Evolutionary conservation across 2,888 invertebrate genomes (phyloP), one percentile per base, ranked within the genome.

Genomic region (Drosophila silvestris): DNA sequence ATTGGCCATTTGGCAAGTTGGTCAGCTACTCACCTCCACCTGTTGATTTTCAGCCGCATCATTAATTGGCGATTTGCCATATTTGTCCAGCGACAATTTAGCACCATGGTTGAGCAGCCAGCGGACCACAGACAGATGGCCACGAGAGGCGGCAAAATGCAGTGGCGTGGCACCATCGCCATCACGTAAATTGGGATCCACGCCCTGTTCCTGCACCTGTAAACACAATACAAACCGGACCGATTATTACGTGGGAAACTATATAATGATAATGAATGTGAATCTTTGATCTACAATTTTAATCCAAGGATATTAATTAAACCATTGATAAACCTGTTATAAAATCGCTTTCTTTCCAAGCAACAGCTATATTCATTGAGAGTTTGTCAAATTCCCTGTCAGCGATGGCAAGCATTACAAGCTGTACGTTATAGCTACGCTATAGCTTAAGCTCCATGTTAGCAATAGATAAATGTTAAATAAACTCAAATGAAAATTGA

Each of bases 21-120:
- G 14, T 22, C 12, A 14, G 35, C 35, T 70, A 83, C 88, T 78
- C 93, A 97, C 97, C 95, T 98, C 97, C 81, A 97, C 95, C 91
- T 98, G 97, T 92, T 97, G 97, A 91, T 97, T 97, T 92, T 98
- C 97, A 12, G 97, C 97, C 0, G 98, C 98, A 92, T 97, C 97
- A 91, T 98, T 97, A 80, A 98, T 96, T 6, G 98, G 97, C 91
- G 97, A 97, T 93, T 98, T 97, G 70, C 98, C 97, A 85, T 96
- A 97, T 91, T 97, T 96, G 93, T 98, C 98, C 76, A 97, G 94
- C 22, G 96, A 96, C 30, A 98, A 94, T 79, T 96, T 95, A 33
- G 97, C 97, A 0, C 97, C 97, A 88, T 97, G 96, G 81, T 96
- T 95, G 53, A 98, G 94, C 79, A 98, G 94, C 98, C 98, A 98